Conservation (phyloP, 2,888 invertebrate genomes). For the Ophonus ardosiacus region DNA sequence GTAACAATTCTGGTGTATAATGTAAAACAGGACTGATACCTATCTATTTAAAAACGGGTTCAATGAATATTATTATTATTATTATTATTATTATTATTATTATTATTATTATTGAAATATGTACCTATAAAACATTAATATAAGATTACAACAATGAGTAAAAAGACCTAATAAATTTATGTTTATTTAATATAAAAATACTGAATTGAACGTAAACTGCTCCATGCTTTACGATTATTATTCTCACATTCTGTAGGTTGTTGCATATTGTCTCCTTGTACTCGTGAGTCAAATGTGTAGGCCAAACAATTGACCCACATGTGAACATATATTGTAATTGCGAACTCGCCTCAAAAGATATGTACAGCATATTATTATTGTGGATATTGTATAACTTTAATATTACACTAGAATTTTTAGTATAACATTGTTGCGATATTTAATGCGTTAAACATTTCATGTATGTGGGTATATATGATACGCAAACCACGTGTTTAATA, state of each 20-base stretch:
- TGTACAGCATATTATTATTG: background rate
- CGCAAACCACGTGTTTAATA: too few species aligned
- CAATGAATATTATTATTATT: too few species aligned
- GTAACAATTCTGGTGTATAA: too few species aligned
- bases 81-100: too few species aligned
- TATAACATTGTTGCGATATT: background rate
- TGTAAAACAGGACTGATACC: too few species aligned
- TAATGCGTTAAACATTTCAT: background rate
- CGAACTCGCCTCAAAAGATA: background rate
- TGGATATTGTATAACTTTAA: background rate
- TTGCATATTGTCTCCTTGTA: background rate
- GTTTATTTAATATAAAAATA: too few species aligned
- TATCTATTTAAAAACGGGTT: too few species aligned
- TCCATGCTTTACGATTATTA: background rate
- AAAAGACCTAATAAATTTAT: background rate
- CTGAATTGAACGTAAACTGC: background rate
- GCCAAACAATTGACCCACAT: slow-evolving; percentile 41
- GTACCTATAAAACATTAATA: too few species aligned
- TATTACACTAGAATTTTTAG: background rate
- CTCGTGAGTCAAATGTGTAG: slow-evolving; percentile 34
- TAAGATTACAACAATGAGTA: too few species aligned
- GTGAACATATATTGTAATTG: slow-evolving; percentile 21
- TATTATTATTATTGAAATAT: too few species aligned
- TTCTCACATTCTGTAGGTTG: background rate
- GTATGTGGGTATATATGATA: background rate